Percentiles rank a stretch among this genome's conserved stretches.
Evolutionary conservation across 2,888 invertebrate species (phyloP).

Genomic region (Hanleya hanleyi): DNA sequence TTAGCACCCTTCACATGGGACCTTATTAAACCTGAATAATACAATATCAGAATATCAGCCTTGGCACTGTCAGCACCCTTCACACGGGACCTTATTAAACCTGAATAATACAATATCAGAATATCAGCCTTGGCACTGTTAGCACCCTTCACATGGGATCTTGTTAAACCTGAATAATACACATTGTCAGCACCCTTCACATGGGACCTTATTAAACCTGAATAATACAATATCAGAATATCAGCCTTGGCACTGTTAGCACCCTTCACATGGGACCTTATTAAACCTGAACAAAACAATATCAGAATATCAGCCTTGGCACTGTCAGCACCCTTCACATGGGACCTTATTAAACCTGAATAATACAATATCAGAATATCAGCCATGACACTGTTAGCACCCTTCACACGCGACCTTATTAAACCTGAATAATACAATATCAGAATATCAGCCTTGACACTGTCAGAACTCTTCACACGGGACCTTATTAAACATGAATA

Average conservation of each 20-base stretch:
- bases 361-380: background rate
- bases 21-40: background rate
- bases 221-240: background rate
- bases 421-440: background rate
- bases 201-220: background rate
- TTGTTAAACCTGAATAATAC: background rate
- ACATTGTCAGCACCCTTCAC: too few relatives aligned
- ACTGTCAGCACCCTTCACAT: background rate
- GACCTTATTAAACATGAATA: background rate
- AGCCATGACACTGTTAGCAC: too few relatives aligned
- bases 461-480: background rate
- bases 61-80: background rate
- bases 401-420: background rate
- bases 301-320: background rate
- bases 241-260: too few relatives aligned
- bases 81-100: background rate
- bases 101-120: background rate
- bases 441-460: too few relatives aligned
- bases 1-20: background rate
- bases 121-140: too few relatives aligned
- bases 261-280: background rate
- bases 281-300: conserved; percentile 2
- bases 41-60: too few relatives aligned
- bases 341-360: background rate
- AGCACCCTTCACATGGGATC: background rate